phyloP scores from a whole-genome alignment of 2,888 invertebrate species.

The Neria commutata region DNA sequence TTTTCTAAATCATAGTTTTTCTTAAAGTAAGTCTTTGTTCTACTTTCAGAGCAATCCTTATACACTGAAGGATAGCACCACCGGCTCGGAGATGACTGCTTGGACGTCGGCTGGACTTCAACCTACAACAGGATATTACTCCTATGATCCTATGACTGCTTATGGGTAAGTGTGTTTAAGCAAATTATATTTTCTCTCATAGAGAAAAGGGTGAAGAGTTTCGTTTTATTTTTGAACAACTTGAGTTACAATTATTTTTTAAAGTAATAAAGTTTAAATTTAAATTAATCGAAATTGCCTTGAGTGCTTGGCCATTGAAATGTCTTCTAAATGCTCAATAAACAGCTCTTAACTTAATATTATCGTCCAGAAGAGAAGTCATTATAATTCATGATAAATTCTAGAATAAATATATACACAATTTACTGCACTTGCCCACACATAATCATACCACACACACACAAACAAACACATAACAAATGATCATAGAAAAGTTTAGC shows the following conservation, averaged over 20 bases:
- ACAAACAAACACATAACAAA: constrained; percentile 21
- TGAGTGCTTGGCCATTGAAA: no score
- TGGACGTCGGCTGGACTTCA: constrained; percentile 91
- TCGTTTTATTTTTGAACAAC: neutral
- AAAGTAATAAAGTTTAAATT: no score
- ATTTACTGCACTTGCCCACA: constrained; percentile 27
- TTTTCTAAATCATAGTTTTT: neutral
- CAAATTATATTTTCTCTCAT: no score
- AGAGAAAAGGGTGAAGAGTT: no score
- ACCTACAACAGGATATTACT: constrained; percentile 90
- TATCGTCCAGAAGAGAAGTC: no score
- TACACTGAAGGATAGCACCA: constrained; percentile 81
- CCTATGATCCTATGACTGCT: constrained; percentile 90
- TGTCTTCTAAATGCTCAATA: no score
- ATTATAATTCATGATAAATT: constrained; percentile 22
- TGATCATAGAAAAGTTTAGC: constrained; percentile 22
- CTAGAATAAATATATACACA: constrained; percentile 27
- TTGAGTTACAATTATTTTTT: constrained; percentile 7
- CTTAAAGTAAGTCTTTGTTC: no score
- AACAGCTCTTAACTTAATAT: no score
- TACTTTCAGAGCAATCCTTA: constrained; percentile 86
- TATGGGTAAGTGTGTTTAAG: constrained; percentile 81
- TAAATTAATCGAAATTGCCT: no score
- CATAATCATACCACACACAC: no score
- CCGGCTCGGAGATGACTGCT: constrained; percentile 86